phyloP scores from a whole-genome alignment of 2,888 invertebrate species.

The Lissocephala sabroskyi region DNA sequence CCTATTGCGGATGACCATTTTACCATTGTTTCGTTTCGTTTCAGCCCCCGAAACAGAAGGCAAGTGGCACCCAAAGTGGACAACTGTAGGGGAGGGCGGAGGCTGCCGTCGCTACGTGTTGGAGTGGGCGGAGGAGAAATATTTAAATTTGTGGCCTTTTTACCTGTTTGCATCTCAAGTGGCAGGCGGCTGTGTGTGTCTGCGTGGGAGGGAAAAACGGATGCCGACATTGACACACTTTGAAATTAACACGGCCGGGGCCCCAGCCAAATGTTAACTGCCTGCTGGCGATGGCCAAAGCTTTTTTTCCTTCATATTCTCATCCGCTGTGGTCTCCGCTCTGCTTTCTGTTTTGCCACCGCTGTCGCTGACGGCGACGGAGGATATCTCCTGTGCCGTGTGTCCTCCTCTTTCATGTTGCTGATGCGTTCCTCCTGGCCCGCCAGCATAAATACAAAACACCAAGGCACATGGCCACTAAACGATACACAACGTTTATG shows the following conservation, averaged over 20 bases:
- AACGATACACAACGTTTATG: slow-evolving; percentile 26
- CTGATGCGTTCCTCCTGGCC: slow-evolving; percentile 24
- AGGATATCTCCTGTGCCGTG: slow-evolving; percentile 34
- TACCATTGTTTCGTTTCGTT: slow-evolving; percentile 64
- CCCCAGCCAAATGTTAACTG: slow-evolving; percentile 5
- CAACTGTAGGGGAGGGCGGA: slow-evolving; percentile 8
- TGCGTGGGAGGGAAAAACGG: slow-evolving; percentile 40
- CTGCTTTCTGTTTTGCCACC: slow-evolving; percentile 8
- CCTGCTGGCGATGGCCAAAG: slow-evolving; percentile 2
- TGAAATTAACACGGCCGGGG: slow-evolving; percentile 40
- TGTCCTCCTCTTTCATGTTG: slow-evolving; percentile 57
- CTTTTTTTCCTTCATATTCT: slow-evolving; percentile 2
- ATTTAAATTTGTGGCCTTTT: slow-evolving; percentile 61
- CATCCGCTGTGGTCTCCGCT: too few species aligned
- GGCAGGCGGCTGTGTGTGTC: slow-evolving; percentile 16
- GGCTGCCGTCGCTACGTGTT: slow-evolving; percentile 49
- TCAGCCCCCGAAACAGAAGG: slow-evolving; percentile 13
- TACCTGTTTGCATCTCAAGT: slow-evolving; percentile 64
- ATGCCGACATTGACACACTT: slow-evolving; percentile 67
- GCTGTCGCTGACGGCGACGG: slow-evolving; percentile 1
- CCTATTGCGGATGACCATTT: slow-evolving; percentile 68
- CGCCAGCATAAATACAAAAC: too few species aligned
- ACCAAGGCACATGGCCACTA: slow-evolving; percentile 54
- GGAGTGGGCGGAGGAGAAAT: slow-evolving; percentile 49
- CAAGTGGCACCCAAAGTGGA: neutral